Percentiles rank a stretch among this genome's conserved stretches.
These are phyloP conservation scores for Dasypogon diadema DNA, from an alignment of 2,888 invertebrate species.

Conservation along the genomic window DNA sequence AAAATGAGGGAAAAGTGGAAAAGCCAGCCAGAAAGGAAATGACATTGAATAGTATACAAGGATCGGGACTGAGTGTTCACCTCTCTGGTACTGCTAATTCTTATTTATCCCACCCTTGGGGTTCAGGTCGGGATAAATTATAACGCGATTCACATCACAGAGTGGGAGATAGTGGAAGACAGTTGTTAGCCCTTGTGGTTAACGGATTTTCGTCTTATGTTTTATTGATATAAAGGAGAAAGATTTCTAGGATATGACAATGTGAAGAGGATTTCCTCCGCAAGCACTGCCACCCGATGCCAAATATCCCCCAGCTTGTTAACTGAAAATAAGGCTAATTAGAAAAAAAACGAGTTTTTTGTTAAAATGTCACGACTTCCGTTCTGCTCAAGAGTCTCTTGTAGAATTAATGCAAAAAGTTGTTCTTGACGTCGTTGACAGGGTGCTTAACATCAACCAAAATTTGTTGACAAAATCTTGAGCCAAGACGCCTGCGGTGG, in stretches of 20 bases:
- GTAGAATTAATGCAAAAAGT: constrained; percentile 40
- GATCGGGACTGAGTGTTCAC: constrained; percentile 48
- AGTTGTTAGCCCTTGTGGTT: constrained; percentile 23
- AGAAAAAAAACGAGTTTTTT: neutral
- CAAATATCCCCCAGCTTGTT: no score
- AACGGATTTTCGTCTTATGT: constrained; percentile 44
- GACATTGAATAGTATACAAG: constrained; percentile 32
- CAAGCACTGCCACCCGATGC: no score
- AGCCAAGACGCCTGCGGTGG: neutral
- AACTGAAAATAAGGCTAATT: neutral
- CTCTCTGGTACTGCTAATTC: constrained; percentile 57
- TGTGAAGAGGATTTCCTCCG: neutral
- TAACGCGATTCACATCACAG: constrained; percentile 57
- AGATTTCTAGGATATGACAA: constrained; percentile 2
- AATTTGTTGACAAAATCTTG: constrained; percentile 27
- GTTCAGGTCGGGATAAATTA: constrained; percentile 58
- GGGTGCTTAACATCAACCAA: constrained; percentile 20
- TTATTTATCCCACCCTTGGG: constrained; percentile 59
- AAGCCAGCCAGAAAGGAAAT: constrained; percentile 34
- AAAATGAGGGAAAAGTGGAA: constrained; percentile 44
- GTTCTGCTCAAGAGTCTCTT: neutral
- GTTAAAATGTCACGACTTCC: constrained; percentile 10
- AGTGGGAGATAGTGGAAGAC: constrained; percentile 36
- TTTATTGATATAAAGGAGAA: constrained; percentile 32
- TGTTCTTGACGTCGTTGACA: constrained; percentile 29